phyloP scores from a whole-genome alignment of 2,113 vertebrate species.

The Mionectes macconnelli region DNA sequence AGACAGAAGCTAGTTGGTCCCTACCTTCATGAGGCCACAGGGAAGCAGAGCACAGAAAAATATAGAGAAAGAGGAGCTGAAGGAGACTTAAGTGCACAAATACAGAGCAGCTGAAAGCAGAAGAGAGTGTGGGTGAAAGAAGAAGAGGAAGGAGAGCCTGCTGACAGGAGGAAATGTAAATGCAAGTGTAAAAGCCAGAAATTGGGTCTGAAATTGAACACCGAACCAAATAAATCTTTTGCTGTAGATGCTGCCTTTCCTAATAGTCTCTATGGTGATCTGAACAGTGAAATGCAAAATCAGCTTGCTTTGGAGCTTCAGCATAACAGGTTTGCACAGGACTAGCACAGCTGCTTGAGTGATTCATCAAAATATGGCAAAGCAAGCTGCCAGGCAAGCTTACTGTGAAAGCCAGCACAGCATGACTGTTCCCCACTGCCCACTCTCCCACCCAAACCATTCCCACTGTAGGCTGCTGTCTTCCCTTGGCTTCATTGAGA shows the following conservation, averaged over 20 bases:
- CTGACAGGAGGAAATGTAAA: neutral
- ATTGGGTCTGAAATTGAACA: neutral
- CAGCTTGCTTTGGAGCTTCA: neutral
- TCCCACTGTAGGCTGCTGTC: neutral
- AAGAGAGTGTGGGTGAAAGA: neutral
- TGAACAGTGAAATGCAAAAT: neutral
- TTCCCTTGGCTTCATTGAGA: neutral
- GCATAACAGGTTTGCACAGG: neutral
- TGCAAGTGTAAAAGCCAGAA: neutral
- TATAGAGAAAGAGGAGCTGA: neutral
- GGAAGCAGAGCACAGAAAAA: neutral
- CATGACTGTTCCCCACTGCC: neutral
- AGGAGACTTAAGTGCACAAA: neutral
- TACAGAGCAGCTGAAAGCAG: neutral
- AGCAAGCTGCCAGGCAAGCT: neutral
- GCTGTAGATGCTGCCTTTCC: neutral
- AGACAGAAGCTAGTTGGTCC: neutral
- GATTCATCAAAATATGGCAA: neutral
- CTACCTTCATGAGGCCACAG: neutral
- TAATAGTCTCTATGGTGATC: neutral
- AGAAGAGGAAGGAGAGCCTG: neutral
- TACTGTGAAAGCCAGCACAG: neutral
- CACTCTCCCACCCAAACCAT: neutral
- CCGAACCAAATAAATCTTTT: neutral
- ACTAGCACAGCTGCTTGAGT: neutral